These are phyloP conservation scores for Microplitis mediator DNA, from an alignment of 1,140 invertebrate species.

Conservation along the genomic window DNA sequence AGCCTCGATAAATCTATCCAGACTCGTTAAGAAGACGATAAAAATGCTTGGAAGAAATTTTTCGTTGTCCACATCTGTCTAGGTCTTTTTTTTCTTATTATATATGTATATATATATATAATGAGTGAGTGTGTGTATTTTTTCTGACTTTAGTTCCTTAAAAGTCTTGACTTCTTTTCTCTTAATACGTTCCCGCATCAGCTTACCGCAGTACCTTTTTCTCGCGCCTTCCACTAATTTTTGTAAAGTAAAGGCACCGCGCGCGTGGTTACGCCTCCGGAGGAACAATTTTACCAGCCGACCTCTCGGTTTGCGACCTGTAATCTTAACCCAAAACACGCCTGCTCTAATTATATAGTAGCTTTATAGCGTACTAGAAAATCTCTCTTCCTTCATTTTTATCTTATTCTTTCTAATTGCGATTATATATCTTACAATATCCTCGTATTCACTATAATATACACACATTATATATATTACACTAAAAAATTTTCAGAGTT, in stretches of 20 bases:
- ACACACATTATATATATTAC: too few species aligned
- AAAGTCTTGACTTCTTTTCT: neutral
- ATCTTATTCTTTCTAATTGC: neutral
- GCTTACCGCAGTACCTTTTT: conserved; percentile 1
- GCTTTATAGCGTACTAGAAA: conserved; percentile 29
- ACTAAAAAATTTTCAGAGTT: too few species aligned
- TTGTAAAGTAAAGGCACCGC: conserved; percentile 23
- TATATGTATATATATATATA: neutral
- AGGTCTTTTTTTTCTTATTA: neutral
- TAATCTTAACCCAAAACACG: conserved; percentile 22
- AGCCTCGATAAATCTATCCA: conserved; percentile 13
- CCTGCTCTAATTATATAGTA: conserved; percentile 54
- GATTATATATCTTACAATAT: too few species aligned
- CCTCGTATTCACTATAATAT: too few species aligned
- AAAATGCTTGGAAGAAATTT: conserved; percentile 7
- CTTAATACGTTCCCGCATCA: neutral
- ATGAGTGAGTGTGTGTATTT: neutral
- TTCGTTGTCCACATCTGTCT: neutral
- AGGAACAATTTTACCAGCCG: conserved; percentile 8
- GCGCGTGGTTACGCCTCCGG: conserved; percentile 24
- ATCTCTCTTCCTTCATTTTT: conserved; percentile 9
- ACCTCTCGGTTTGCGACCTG: conserved; percentile 25
- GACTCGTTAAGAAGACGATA: conserved; percentile 17
- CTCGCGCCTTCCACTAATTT: conserved; percentile 14
- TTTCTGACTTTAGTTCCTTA: neutral